These are phyloP conservation scores for Steromphala cineraria DNA, from an alignment of 2,888 invertebrate genomes.

Conservation along the genomic window DNA sequence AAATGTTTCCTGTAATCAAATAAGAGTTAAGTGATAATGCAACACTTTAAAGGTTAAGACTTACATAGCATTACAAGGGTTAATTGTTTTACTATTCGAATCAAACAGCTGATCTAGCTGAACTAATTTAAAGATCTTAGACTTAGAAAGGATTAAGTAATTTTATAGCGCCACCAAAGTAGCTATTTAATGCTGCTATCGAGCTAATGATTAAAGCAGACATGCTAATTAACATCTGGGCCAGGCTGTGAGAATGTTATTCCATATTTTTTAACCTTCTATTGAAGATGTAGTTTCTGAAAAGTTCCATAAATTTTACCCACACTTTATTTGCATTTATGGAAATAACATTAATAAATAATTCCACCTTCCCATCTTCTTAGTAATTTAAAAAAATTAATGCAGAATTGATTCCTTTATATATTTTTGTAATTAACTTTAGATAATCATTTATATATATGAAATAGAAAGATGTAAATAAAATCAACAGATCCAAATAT, in stretches of 20 bases:
- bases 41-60: background rate
- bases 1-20: constrained; percentile 11
- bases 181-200: background rate
- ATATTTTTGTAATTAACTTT: too few species aligned
- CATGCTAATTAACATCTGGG: background rate
- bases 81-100: background rate
- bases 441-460: too few species aligned
- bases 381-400: too few species aligned
- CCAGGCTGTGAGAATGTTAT: background rate
- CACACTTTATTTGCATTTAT: too few species aligned
- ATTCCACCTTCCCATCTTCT: too few species aligned
- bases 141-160: background rate
- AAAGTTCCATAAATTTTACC: too few species aligned
- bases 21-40: constrained; percentile 7
- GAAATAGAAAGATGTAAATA: too few species aligned
- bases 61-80: background rate
- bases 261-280: too few species aligned
- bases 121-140: background rate
- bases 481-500: too few species aligned
- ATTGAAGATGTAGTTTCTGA: too few species aligned
- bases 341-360: too few species aligned
- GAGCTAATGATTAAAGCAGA: background rate
- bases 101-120: background rate
- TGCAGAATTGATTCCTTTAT: too few species aligned
- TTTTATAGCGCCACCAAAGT: constrained; percentile 7